Evolutionary conservation across 2,888 invertebrate species (phyloP).

Genomic region (Taenaris catops): DNA sequence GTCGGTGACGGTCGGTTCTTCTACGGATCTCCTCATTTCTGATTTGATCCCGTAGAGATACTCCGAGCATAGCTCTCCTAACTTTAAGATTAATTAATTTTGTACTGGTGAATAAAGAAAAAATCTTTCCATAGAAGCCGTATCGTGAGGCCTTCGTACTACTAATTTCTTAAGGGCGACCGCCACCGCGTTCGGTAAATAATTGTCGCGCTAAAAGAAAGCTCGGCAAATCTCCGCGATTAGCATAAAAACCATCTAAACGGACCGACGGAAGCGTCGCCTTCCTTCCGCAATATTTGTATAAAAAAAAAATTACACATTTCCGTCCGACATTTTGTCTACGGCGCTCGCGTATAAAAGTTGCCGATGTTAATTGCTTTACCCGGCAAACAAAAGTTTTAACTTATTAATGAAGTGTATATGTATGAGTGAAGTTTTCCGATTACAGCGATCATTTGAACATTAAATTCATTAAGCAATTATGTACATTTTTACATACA

Average conservation of each 20-base stretch:
- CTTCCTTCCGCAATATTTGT: conserved; percentile 77
- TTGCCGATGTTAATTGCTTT: conserved; percentile 66
- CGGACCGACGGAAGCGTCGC: conserved; percentile 64
- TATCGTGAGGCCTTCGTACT: conserved; percentile 28
- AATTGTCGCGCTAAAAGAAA: conserved; percentile 69
- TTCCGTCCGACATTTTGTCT: conserved; percentile 70
- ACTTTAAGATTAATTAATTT: too few species aligned
- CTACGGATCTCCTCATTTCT: too few species aligned
- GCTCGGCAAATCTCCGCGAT: conserved; percentile 68
- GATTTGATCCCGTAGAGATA: too few species aligned
- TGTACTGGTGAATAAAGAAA: too few species aligned
- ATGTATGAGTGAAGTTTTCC: too few species aligned
- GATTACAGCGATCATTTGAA: too few species aligned
- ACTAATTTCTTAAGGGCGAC: conserved; percentile 58
- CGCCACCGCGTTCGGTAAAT: conserved; percentile 50
- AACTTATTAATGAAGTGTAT: too few species aligned
- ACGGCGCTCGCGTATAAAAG: conserved; percentile 45
- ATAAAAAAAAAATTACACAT: conserved; percentile 66
- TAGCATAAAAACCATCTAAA: conserved; percentile 78
- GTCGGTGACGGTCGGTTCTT: too few species aligned
- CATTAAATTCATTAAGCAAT: too few species aligned
- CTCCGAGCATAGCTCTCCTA: too few species aligned
- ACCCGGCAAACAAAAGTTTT: conserved; percentile 50
- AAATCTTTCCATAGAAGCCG: background rate
- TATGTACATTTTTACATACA: too few species aligned